Evolutionary conservation across 2,113 vertebrate species (phyloP).

Genomic region (Cnemophilus loriae): DNA sequence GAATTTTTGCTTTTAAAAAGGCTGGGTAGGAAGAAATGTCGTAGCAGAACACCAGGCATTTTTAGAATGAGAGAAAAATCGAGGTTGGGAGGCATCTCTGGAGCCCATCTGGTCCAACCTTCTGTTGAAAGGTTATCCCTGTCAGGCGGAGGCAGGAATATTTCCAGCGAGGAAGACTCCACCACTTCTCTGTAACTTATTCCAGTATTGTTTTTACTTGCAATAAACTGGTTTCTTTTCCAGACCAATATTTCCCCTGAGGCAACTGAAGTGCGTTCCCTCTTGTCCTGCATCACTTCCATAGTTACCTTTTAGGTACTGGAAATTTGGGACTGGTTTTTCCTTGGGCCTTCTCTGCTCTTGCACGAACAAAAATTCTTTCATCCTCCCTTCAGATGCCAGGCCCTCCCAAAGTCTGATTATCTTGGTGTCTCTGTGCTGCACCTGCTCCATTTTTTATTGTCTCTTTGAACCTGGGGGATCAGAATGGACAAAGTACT

Average conservation of each 20-base stretch:
- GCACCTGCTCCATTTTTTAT: background rate
- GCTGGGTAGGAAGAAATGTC: background rate
- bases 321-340: background rate
- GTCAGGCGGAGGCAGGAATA: background rate
- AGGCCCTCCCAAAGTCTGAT: background rate
- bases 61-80: background rate
- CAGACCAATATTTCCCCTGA: background rate
- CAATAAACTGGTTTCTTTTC: background rate
- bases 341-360: background rate
- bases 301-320: background rate
- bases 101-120: constrained; percentile 32
- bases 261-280: background rate
- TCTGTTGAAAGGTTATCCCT: constrained; percentile 44
- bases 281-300: background rate
- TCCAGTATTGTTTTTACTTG: background rate
- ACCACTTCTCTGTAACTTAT: background rate
- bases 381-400: background rate
- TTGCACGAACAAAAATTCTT: background rate
- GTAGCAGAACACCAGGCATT: background rate
- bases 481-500: background rate
- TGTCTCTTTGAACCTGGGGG: background rate
- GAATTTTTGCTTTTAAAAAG: background rate
- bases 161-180: background rate
- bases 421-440: background rate
- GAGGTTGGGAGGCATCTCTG: background rate